Evolutionary conservation across 64 coral and sea anemone species (phyloP).

Genomic region (Pocillopora damicornis): DNA sequence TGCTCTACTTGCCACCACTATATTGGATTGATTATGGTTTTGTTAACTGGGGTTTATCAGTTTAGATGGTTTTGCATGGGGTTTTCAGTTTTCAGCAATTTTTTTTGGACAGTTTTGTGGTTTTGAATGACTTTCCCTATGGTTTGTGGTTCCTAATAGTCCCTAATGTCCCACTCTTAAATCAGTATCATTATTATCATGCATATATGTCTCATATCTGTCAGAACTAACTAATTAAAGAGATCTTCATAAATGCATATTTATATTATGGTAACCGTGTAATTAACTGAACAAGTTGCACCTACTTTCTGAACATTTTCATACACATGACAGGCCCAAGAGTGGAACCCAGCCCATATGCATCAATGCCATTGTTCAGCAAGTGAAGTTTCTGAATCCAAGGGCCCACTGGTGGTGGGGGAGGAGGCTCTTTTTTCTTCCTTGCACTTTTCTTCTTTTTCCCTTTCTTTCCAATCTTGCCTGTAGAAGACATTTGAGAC

Average conservation of each 20-base stretch:
- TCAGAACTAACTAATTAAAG: too few relatives aligned
- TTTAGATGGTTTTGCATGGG: too few relatives aligned
- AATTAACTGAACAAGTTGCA: neutral
- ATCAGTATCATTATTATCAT: too few relatives aligned
- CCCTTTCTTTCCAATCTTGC: slow-evolving; percentile 90
- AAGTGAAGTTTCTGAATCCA: slow-evolving; percentile 97
- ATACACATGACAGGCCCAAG: slow-evolving; percentile 95
- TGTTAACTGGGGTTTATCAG: too few relatives aligned
- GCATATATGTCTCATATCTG: too few relatives aligned
- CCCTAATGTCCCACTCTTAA: too few relatives aligned
- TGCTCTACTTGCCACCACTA: too few relatives aligned
- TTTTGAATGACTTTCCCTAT: too few relatives aligned
- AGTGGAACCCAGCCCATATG: slow-evolving; percentile 70
- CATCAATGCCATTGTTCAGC: slow-evolving; percentile 91
- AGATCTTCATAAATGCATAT: neutral
- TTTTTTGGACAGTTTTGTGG: too few relatives aligned
- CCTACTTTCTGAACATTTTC: slow-evolving; percentile 98
- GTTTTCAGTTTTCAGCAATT: too few relatives aligned
- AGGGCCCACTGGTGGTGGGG: slow-evolving; percentile 83
- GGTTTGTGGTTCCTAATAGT: too few relatives aligned
- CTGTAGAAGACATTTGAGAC: slow-evolving; percentile 37
- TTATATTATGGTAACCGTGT: neutral
- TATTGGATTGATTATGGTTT: too few relatives aligned
- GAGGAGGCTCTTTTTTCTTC: slow-evolving; percentile 89
- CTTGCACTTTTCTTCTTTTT: slow-evolving; percentile 79